A percentile compares a stretch with the other conserved stretches of the same genome.
phyloP scores from a whole-genome alignment of 2,113 vertebrate genomes.

The Cryptomyrus ogoouensis region DNA sequence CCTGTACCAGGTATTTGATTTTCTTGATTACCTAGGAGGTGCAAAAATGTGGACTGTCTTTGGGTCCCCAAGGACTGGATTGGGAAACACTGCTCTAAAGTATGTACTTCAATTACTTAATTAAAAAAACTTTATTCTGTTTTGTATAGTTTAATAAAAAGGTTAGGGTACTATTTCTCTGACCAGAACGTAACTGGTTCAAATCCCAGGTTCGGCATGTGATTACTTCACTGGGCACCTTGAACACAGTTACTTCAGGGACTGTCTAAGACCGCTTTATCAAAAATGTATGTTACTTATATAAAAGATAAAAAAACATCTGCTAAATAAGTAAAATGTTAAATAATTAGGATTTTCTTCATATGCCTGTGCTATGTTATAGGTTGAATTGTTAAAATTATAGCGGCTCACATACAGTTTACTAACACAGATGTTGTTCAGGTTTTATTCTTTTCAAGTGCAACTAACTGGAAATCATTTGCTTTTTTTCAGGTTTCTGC shows the following conservation, averaged over 20 bases:
- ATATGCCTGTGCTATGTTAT: neutral
- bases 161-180: neutral
- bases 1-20: neutral
- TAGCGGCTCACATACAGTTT: neutral
- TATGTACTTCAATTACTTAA: neutral
- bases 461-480: slow-evolving; percentile 63
- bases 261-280: neutral
- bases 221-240: neutral
- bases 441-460: neutral
- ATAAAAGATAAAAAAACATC: neutral
- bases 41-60: neutral
- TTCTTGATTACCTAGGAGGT: neutral
- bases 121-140: neutral
- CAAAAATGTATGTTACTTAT: neutral
- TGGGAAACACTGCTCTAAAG: neutral
- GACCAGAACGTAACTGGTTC: neutral
- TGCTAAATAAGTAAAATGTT: neutral
- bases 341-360: neutral
- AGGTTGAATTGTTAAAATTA: neutral
- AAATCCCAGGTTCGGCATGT: neutral
- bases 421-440: slow-evolving; percentile 11
- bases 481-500: slow-evolving; percentile 93
- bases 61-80: neutral
- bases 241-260: neutral
- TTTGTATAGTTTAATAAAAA: neutral